A percentile compares a stretch with the other conserved stretches of the same genome.
These are phyloP conservation scores for Trileptium ribeirensis DNA, from an alignment of 2,888 invertebrate species.

Conservation along the genomic window DNA sequence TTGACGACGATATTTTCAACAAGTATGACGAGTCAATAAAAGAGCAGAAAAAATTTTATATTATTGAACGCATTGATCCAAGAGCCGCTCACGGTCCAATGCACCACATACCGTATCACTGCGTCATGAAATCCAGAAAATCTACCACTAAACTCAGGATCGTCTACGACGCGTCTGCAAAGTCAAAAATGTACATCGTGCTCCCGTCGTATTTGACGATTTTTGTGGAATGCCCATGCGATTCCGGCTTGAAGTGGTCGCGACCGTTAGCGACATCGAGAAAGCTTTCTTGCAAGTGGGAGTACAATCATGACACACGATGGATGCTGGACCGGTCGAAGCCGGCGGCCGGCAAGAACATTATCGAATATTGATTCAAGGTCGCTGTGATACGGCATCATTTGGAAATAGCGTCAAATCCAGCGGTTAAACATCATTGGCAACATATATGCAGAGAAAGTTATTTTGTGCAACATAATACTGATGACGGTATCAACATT, in stretches of 20 bases:
- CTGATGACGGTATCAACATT: background rate
- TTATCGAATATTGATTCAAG: conserved; percentile 31
- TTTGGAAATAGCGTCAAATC: background rate
- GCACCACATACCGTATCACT: background rate
- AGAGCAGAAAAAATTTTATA: too few relatives aligned
- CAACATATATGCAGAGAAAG: background rate
- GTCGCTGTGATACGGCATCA: conserved; percentile 27
- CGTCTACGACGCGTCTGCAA: conserved; percentile 3
- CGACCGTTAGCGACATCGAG: conserved; percentile 30
- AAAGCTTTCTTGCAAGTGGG: conserved; percentile 39
- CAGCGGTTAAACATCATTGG: background rate
- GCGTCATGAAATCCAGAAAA: too few relatives aligned
- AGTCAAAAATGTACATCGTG: background rate
- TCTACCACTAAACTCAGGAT: background rate
- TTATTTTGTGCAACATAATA: background rate
- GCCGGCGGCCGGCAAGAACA: conserved; percentile 25
- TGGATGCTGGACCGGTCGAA: background rate
- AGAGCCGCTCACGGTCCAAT: too few relatives aligned
- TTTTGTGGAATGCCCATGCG: background rate
- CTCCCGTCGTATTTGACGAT: background rate
- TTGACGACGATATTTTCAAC: too few relatives aligned
- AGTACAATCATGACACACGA: conserved; percentile 16
- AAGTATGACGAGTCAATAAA: too few relatives aligned
- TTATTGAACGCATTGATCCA: too few relatives aligned
- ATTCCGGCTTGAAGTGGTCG: background rate